A percentile compares a stretch with the other conserved stretches of the same genome.
These are phyloP conservation scores for Neodiprion pinetum DNA, from an alignment of 1,140 invertebrate genomes.

Conservation along the genomic window DNA sequence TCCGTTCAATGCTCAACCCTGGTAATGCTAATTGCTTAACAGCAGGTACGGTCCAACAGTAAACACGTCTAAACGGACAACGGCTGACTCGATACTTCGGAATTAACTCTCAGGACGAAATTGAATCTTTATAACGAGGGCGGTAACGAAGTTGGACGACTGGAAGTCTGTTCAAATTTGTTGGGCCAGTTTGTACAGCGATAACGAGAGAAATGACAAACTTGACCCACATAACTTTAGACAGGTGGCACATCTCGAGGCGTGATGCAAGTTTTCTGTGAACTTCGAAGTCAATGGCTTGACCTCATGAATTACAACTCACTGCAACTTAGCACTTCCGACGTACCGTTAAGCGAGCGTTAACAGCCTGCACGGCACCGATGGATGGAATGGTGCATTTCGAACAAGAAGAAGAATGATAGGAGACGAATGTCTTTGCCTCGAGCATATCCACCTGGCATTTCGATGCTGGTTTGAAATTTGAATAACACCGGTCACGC, in stretches of 20 bases:
- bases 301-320: neutral
- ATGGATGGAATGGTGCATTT: neutral
- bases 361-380: neutral
- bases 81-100: too few species aligned
- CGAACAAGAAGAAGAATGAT: neutral
- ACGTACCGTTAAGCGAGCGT: slow-evolving; percentile 2
- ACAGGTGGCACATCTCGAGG: neutral
- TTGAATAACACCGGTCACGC: neutral
- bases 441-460: neutral
- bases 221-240: neutral
- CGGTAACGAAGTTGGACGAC: too few species aligned
- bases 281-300: neutral
- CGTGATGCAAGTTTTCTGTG: neutral
- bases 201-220: neutral
- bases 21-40: neutral
- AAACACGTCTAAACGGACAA: neutral
- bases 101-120: too few species aligned
- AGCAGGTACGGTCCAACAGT: neutral
- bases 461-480: neutral
- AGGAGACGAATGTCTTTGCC: neutral
- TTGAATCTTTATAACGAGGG: too few species aligned
- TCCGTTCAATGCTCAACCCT: neutral
- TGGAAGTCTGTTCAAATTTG: too few species aligned
- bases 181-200: too few species aligned
- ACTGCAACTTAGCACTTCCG: neutral